Conservation (phyloP, 1,140 invertebrate species). For the Atta cephalotes region DNA sequence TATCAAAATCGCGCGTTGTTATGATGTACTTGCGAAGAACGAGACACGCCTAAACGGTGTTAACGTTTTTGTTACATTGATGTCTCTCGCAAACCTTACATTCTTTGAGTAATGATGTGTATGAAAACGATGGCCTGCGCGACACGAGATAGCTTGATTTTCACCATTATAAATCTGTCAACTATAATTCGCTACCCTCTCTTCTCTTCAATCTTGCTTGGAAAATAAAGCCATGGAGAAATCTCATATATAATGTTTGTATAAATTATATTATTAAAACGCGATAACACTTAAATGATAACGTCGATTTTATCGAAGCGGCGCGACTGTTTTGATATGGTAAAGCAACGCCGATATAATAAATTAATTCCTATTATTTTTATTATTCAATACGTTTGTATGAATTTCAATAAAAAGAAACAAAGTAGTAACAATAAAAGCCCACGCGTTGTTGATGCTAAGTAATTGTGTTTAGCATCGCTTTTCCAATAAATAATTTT, state of each 20-base stretch:
- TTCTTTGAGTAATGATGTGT: slow-evolving; percentile 6
- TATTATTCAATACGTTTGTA: background rate
- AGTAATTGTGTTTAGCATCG: no score
- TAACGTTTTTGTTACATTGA: background rate
- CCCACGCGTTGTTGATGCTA: no score
- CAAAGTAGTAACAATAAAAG: no score
- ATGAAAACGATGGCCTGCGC: background rate
- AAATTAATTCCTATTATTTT: slow-evolving; percentile 6
- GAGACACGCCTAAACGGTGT: background rate
- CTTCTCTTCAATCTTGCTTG: background rate
- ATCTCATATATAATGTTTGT: background rate
- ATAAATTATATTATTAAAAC: slow-evolving; percentile 3
- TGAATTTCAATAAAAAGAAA: no score
- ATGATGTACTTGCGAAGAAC: background rate
- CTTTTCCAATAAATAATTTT: no score
- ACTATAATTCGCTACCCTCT: slow-evolving; percentile 13
- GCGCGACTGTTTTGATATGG: background rate
- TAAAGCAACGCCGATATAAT: background rate
- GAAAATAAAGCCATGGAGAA: background rate
- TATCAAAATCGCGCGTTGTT: background rate
- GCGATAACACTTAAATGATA: background rate
- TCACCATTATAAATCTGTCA: slow-evolving; percentile 55
- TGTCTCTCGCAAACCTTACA: background rate
- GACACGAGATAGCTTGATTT: slow-evolving; percentile 18
- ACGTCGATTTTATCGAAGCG: background rate